Base-by-base conservation (phyloP, 2,113 vertebrate species). In the Ellobius talpinus region DNA sequence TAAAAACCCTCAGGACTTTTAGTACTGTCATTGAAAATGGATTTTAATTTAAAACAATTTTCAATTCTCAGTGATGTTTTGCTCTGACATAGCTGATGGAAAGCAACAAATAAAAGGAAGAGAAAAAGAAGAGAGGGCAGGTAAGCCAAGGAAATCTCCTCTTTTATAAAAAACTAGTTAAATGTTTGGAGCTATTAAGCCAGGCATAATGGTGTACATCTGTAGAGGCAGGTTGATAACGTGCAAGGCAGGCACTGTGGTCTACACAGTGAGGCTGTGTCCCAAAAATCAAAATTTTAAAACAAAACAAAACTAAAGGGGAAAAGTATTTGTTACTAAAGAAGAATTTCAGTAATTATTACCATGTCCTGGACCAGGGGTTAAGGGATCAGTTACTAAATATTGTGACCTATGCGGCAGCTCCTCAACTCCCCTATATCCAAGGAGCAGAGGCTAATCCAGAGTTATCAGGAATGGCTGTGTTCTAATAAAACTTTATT, bases 271-370 rank as follows among this genome's bases (percentile, higher is more conserved):
- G 52, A 58, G 21, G 11, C 52, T 61, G 33, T 63, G 52, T 84
- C 58, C 19, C n/a, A 10, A 42, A 63, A 76, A 58, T 21, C 55
- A 58, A 58, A 58, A 58, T 21, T 58, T 58, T 58, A 58, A 79
- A 55, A 23, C 50, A 11, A 52, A 79, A 52, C 77, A 5, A 78
- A 50, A 50, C 76, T 3, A 58, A 84, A 61, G 12, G n/a, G 5
- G 0, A 16, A 63, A n/a, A 21, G n/a, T 36, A 16, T 1, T 7
- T 87, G 92, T 94, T 97, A 95, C 90, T 97, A 97, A 97, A 96
- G 93, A 97, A 97, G 96, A 97, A 91, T 98, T 98, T 98, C 98
- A 98, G 97, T 98, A 98, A 98, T 98, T 98, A 98, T 96, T 85
- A 97, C 95, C 96, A 16, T 45, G 13, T 21, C 47, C 58, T 65